A percentile compares a stretch with the other conserved stretches of the same genome.
Evolutionary conservation across 2,113 vertebrate genomes (phyloP).

Genomic region (Nothoprocta pentlandii): DNA sequence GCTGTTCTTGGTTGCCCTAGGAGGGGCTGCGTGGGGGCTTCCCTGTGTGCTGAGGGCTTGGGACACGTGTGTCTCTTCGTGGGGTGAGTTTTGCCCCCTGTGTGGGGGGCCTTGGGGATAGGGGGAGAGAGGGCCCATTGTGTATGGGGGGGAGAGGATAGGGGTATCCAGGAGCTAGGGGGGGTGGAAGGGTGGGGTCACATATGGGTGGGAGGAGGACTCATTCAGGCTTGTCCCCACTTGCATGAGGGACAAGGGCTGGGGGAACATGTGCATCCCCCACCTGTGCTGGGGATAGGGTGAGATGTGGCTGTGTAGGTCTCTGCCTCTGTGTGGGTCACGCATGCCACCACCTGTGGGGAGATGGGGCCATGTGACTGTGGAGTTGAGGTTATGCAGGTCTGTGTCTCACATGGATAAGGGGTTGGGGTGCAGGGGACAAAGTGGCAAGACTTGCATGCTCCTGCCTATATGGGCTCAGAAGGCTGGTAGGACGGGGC

Average conservation of each 20-base stretch:
- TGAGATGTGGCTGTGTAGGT: not conserved
- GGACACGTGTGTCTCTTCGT: no score
- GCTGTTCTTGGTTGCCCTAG: no score
- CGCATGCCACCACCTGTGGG: not conserved
- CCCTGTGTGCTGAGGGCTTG: no score
- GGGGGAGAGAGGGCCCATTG: no score
- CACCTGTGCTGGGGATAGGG: rapidly evolving
- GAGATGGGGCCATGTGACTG: not conserved
- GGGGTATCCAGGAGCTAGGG: no score
- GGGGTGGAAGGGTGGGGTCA: no score
- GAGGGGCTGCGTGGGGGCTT: no score
- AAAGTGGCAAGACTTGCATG: not conserved
- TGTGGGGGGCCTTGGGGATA: no score
- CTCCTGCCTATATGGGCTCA: not conserved
- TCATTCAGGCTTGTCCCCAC: not conserved
- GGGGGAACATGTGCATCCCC: not conserved
- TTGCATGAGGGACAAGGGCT: not conserved
- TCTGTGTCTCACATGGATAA: not conserved
- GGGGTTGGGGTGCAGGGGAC: no score
- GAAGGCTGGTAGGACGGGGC: not conserved
- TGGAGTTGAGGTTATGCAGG: not conserved
- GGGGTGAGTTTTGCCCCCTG: no score
- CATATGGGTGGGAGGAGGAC: no score
- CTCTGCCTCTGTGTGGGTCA: not conserved
- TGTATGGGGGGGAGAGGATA: no score